Percentiles rank a stretch among this genome's conserved stretches.
These are phyloP conservation scores for Mobula birostris DNA, from an alignment of 2,113 vertebrate species.

Conservation along the genomic window DNA sequence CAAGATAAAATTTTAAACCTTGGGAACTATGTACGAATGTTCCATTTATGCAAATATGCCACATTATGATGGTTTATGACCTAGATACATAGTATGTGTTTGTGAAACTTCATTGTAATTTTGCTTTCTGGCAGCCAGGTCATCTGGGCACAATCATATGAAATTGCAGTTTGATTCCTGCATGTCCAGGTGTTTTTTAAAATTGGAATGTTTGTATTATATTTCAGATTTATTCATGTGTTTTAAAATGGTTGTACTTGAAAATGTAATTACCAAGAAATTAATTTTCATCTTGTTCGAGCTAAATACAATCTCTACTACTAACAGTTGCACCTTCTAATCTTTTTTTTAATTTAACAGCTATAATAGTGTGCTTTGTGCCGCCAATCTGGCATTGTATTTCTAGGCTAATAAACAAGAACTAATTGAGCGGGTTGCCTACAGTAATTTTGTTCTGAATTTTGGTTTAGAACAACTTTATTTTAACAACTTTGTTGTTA, in stretches of 20 bases:
- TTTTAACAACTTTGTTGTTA: neutral
- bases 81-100: neutral
- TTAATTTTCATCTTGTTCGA: too few relatives aligned
- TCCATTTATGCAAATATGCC: neutral
- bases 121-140: neutral
- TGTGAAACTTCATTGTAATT: neutral
- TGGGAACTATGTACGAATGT: neutral
- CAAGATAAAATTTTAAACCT: neutral
- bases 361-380: too few relatives aligned
- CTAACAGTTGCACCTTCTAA: too few relatives aligned
- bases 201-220: neutral
- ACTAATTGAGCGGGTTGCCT: neutral
- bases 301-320: too few relatives aligned
- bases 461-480: neutral
- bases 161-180: neutral
- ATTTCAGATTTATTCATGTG: neutral
- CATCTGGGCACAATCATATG: slow-evolving; percentile 3
- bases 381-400: too few relatives aligned
- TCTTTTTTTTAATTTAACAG: too few relatives aligned
- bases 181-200: neutral
- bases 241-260: neutral
- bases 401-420: neutral
- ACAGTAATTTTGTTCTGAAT: neutral
- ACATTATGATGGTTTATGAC: neutral
- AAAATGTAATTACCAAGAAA: neutral